A percentile compares a stretch with the other conserved stretches of the same genome.
phyloP scores from a whole-genome alignment of 2,888 invertebrate species.

The Cinara cedri region DNA sequence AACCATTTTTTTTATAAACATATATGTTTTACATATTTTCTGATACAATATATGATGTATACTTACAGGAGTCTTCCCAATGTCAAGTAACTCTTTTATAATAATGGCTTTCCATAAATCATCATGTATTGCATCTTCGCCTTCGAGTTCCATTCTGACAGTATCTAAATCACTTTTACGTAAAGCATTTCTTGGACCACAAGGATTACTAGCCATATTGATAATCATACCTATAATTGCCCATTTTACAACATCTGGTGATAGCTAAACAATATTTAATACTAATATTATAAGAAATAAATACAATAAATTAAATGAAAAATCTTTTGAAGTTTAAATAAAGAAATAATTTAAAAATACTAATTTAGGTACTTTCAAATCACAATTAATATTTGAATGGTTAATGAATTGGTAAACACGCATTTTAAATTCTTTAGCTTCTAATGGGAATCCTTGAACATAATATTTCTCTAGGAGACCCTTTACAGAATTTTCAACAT shows the following conservation, averaged over 20 bases:
- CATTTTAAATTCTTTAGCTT: slow-evolving; percentile 55
- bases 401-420: slow-evolving; percentile 41
- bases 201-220: slow-evolving; percentile 48
- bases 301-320: neutral
- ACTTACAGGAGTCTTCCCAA: slow-evolving; percentile 23
- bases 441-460: slow-evolving; percentile 48
- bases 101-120: slow-evolving; percentile 34
- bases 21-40: neutral
- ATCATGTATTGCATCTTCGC: slow-evolving; percentile 25
- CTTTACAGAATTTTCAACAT: slow-evolving; percentile 20
- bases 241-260: slow-evolving; percentile 37
- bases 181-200: slow-evolving; percentile 44
- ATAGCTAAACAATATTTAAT: neutral
- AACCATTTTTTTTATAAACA: neutral
- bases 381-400: slow-evolving; percentile 36
- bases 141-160: slow-evolving; percentile 43
- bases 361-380: slow-evolving; percentile 28
- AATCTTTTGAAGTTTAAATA: no score
- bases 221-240: slow-evolving; percentile 36
- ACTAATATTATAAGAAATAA: neutral
- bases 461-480: slow-evolving; percentile 31
- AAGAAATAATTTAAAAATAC: neutral
- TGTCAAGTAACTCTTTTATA: slow-evolving; percentile 39
- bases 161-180: slow-evolving; percentile 42
- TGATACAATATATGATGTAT: neutral